Percentiles rank a stretch among this genome's conserved stretches.
phyloP scores from a whole-genome alignment of 2,113 vertebrate genomes.

The Emydura subglobosa region DNA sequence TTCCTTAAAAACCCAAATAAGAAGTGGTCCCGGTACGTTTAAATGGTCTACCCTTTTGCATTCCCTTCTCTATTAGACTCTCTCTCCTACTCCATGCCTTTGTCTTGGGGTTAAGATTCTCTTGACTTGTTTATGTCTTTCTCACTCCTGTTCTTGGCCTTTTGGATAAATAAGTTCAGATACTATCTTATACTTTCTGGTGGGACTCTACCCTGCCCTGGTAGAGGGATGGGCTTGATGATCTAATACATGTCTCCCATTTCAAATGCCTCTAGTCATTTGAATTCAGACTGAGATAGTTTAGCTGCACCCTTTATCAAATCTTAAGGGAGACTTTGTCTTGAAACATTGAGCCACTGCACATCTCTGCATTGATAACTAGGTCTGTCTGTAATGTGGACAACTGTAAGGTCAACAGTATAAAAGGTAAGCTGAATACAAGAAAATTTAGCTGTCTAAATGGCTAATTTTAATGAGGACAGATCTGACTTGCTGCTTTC shows the following conservation, averaged over 20 bases:
- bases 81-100: neutral
- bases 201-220: accelerated
- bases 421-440: neutral
- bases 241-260: neutral
- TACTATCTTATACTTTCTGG: accelerated
- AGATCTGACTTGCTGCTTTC: neutral
- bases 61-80: neutral
- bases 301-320: neutral
- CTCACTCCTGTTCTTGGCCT: accelerated
- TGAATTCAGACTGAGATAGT: accelerated
- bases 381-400: neutral
- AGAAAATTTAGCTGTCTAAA: accelerated
- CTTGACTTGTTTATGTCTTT: neutral
- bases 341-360: neutral
- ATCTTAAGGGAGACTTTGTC: neutral
- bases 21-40: accelerated
- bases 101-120: accelerated
- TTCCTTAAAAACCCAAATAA: neutral
- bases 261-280: accelerated
- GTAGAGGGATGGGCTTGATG: neutral
- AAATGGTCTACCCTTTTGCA: neutral
- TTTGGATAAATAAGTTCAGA: neutral
- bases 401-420: neutral
- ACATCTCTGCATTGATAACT: neutral
- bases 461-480: neutral